Evolutionary conservation across 2,113 vertebrate species (phyloP).

Genomic region (Erythrocercus mccallii): DNA sequence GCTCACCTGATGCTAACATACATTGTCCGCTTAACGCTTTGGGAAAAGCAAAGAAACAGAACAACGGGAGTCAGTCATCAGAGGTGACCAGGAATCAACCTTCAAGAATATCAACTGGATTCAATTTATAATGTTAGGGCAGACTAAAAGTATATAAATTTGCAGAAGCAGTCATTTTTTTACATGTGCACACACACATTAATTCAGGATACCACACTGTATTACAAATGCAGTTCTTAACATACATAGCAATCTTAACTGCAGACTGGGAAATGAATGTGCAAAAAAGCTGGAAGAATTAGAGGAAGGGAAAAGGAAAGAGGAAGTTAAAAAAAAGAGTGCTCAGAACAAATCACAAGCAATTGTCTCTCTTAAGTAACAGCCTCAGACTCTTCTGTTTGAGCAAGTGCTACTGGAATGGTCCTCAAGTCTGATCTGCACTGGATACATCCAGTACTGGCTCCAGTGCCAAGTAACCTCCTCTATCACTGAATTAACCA

Average conservation of each 20-base stretch:
- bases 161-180: background rate
- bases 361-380: background rate
- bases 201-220: background rate
- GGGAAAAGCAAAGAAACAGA: conserved; percentile 15
- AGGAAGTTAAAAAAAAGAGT: background rate
- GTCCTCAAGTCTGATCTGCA: background rate
- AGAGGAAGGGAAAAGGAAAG: background rate
- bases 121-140: background rate
- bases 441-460: background rate
- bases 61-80: background rate
- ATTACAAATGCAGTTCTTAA: background rate
- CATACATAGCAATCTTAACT: background rate
- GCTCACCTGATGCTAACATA: conserved; percentile 66
- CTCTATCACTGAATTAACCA: background rate
- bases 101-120: background rate
- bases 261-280: background rate
- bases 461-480: background rate
- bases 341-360: background rate
- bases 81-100: background rate
- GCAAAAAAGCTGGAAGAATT: background rate
- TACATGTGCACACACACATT: background rate
- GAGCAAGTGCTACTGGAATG: background rate
- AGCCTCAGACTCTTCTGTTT: background rate
- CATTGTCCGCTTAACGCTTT: conserved; percentile 1
- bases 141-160: background rate